Percentiles rank a stretch among this genome's conserved stretches.
These are phyloP conservation scores for Xyrauchen texanus DNA, from an alignment of 2,113 vertebrate species.

Conservation along the genomic window DNA sequence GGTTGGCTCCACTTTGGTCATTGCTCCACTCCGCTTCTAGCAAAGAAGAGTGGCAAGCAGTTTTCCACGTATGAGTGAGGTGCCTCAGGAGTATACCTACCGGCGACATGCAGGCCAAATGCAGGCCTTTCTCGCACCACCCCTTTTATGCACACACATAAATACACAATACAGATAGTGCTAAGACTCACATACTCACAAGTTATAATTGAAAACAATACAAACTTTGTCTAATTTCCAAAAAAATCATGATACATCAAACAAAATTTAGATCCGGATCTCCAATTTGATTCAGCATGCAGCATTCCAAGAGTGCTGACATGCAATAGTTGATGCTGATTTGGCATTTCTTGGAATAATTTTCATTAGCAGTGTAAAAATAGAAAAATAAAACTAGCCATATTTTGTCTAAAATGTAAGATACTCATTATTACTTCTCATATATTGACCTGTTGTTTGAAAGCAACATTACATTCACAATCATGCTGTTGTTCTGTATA, in stretches of 20 bases:
- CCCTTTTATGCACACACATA: constrained; percentile 13
- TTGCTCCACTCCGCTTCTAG: constrained; percentile 58
- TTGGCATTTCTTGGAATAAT: too few relatives aligned
- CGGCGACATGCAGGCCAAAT: constrained; percentile 67
- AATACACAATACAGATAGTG: neutral
- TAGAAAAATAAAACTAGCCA: too few relatives aligned
- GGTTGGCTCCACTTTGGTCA: constrained; percentile 69
- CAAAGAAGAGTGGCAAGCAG: constrained; percentile 75
- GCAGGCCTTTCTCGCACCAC: constrained; percentile 66
- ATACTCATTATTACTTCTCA: too few relatives aligned
- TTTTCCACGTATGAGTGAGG: constrained; percentile 73
- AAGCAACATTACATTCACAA: too few relatives aligned
- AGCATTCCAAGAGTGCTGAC: too few relatives aligned
- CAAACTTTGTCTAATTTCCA: neutral
- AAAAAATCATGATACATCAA: neutral
- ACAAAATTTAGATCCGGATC: too few relatives aligned
- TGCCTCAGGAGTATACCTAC: constrained; percentile 67
- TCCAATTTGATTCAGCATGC: too few relatives aligned
- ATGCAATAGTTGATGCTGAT: too few relatives aligned
- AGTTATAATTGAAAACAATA: neutral
- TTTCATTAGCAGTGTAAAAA: too few relatives aligned
- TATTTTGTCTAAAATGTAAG: too few relatives aligned
- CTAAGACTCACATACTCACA: constrained; percentile 1
- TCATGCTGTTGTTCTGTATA: too few relatives aligned
- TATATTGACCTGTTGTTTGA: too few relatives aligned